Evolutionary conservation across 1,140 invertebrate species (phyloP), one percentile per base, ranked within the genome.

Genomic region (Drosophila tani): DNA sequence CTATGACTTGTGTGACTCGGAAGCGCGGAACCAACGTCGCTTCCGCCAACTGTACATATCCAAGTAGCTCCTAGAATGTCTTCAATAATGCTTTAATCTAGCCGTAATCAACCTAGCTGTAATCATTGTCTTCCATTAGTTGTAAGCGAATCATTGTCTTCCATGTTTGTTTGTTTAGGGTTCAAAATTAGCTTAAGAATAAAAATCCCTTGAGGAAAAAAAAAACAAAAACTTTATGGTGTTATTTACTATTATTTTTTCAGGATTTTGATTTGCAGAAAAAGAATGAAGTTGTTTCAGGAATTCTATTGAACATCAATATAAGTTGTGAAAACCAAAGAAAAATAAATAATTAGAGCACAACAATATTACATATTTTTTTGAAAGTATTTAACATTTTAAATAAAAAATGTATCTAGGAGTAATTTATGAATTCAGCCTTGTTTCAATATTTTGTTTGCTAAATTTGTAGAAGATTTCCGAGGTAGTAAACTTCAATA

Each of bases 41-140:
- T 70, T 66, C 57, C 68, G 60, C 62, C 67, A 70, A 78, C 76
- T 85, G 71, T 60, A 76, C 49, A 77, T 65, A 75, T 55, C 19
- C 32, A 57, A 46, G 1, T 60, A 73, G 46, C 43, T 55, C 19
- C 49, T 67, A 60, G 45, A 40, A 77, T 11, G 45, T 58, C 49
- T 57, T 58, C 21, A 66, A 70, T 68, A 60, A 59, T 73, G 67
- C 51, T 66, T 58, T 82, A 71, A 77, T 9, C 35, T 56, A 40
- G 27, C 4, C 29, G 32, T 53, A 62, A 53, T 45, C 41, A 55
- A 11, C 40, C 4, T 73, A 85, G 51, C 41, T 43, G 5, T 67
- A 74, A 90, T 90, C 81, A 90, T 76, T 90, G 86, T 90, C 85
- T 90, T 90, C 81, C 86, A 90, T 63, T 69, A 86, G 82, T 43